Base-by-base conservation (phyloP, 2,113 vertebrate genomes). In the Brachirus orientalis region DNA sequence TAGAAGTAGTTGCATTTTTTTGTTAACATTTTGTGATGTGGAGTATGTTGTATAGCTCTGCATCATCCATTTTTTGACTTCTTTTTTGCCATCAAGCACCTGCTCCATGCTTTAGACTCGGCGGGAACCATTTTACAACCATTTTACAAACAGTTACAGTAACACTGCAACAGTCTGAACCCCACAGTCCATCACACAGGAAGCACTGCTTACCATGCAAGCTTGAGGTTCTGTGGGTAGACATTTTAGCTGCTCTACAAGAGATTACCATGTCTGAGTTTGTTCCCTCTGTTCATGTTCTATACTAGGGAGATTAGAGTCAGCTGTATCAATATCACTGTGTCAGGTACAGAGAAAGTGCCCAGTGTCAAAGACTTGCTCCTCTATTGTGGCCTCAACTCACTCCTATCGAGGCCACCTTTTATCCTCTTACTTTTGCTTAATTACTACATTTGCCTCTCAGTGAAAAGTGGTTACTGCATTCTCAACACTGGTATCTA, bases 311-410 rank as follows among this genome's bases (percentile, higher is more conserved):
- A 80, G 77, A 74, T 86, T 58, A 73, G 48, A 69, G 70, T 6
- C n/a, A 2, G 50, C 63, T 80, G 87, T 83, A 84, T 89, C 87
- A 60, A 60, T 89, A 63, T 86, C 86, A 86, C 63, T 38, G 47
- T 59, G 69, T 79, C 74, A 74, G 66, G 62, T 62, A 45, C 22
- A 78, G 87, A 80, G 89, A 91, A 90, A 90, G 88, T 88, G 82
- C 61, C 84, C 48, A 0, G 65, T 90, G 86, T 89, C 86, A 88
- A 67, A 77, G 74, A 62, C 65, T 57, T 69, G 75, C 80, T 84
- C 43, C 66, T 78, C 64, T 52, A 82, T 83, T 85, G 88, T 87
- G 56, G 70, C 43, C 47, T 74, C 48, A 48, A 35, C 60, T 75
- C 75, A 54, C 20, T 72, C 62, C 77, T 54, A 48, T 69, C 76